These are phyloP conservation scores for Diabrotica virgifera DNA, from an alignment of 1,140 invertebrate genomes.

Conservation along the genomic window DNA sequence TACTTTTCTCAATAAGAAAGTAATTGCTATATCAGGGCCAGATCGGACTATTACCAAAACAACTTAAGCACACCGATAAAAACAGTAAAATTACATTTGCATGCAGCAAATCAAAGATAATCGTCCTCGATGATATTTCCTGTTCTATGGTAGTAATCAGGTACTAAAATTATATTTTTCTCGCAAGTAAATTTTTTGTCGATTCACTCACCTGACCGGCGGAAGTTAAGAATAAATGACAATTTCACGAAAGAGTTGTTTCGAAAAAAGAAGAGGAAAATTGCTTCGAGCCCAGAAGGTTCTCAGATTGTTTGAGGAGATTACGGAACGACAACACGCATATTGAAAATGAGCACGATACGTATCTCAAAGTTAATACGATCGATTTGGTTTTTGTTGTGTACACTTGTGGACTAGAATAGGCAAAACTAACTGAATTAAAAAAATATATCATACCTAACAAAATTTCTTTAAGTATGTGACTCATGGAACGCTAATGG, in stretches of 20 bases:
- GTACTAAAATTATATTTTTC: constrained; percentile 6
- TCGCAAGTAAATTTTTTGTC: constrained; percentile 3
- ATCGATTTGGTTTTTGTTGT: too few relatives aligned
- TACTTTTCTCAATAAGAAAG: too few relatives aligned
- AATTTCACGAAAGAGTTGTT: constrained; percentile 16
- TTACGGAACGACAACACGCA: constrained; percentile 15
- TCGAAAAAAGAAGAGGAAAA: constrained; percentile 16
- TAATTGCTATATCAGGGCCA: too few relatives aligned
- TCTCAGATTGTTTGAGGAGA: constrained; percentile 17
- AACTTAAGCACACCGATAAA: too few relatives aligned
- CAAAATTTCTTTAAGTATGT: too few relatives aligned
- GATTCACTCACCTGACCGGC: constrained; percentile 4
- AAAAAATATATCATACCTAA: too few relatives aligned
- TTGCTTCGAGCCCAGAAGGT: constrained; percentile 8
- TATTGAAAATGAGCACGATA: constrained; percentile 7
- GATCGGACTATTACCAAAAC: too few relatives aligned
- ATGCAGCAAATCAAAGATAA: constrained; percentile 6
- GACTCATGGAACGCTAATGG: too few relatives aligned
- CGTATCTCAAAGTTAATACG: too few relatives aligned
- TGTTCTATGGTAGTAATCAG: constrained; percentile 6
- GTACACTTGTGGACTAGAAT: too few relatives aligned
- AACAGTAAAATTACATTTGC: background rate
- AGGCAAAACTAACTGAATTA: too few relatives aligned
- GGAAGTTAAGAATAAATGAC: constrained; percentile 16
- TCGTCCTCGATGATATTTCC: constrained; percentile 6